phyloP scores from a whole-genome alignment of 2,797 vertebrate species.

The Hephaestus fuliginosus region DNA sequence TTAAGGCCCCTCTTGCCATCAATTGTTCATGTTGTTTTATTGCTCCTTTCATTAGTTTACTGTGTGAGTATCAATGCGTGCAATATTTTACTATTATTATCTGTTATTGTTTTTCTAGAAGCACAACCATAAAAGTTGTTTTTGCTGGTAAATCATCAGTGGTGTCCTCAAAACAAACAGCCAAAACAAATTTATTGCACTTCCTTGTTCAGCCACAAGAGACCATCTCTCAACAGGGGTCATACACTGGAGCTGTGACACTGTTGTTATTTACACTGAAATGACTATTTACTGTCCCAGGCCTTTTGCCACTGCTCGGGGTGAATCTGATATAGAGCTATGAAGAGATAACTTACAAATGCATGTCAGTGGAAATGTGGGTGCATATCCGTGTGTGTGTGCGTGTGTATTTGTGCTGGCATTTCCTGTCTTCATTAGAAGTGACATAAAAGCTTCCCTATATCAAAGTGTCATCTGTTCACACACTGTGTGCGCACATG shows the following conservation, averaged over 20 bases:
- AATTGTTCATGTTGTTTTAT: not conserved
- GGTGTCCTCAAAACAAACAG: constrained; percentile 14
- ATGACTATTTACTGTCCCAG: constrained; percentile 8
- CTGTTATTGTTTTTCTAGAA: constrained; percentile 16
- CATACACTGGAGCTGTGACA: constrained; percentile 11
- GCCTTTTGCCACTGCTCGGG: constrained; percentile 24
- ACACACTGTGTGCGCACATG: constrained; percentile 42
- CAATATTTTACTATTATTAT: constrained; percentile 4
- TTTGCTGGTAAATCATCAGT: not conserved
- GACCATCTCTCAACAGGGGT: constrained; percentile 11
- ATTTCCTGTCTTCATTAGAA: constrained; percentile 70
- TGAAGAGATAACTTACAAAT: constrained; percentile 21
- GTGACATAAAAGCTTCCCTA: constrained; percentile 71
- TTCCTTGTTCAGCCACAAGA: constrained; percentile 37
- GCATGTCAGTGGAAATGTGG: constrained; percentile 15
- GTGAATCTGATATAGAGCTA: constrained; percentile 24
- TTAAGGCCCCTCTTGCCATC: not conserved
- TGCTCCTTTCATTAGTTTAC: constrained; percentile 1
- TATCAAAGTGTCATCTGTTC: constrained; percentile 78
- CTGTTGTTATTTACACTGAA: not conserved
- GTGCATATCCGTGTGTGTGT: not conserved
- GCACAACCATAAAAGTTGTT: not conserved
- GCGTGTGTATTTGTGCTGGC: constrained; percentile 43
- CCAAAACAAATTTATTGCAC: not conserved
- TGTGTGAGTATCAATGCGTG: not conserved